Conservation (phyloP, 2,797 vertebrate genomes). For the Ctenopoma kingsleyae region DNA sequence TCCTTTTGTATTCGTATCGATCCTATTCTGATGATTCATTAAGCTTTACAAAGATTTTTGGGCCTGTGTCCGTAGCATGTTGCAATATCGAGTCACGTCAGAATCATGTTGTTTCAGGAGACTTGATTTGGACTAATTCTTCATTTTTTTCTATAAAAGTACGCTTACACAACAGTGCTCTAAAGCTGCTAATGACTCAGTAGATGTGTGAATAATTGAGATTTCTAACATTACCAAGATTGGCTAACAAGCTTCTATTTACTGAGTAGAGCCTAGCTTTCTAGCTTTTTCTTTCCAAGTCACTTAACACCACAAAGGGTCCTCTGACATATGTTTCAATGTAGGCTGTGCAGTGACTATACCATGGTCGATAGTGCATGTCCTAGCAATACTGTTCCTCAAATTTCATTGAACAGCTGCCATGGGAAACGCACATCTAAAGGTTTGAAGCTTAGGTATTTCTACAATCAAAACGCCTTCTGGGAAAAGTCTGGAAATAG, state of each 20-base stretch:
- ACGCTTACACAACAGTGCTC: too few relatives aligned
- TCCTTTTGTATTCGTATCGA: not conserved
- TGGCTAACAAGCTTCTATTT: not conserved
- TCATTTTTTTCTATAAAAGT: too few relatives aligned
- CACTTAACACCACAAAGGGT: not conserved
- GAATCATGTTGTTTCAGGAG: not conserved
- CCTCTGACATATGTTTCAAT: not conserved
- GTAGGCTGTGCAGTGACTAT: not conserved
- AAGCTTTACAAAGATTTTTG: not conserved
- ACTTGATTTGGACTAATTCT: too few relatives aligned
- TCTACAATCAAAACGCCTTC: not conserved
- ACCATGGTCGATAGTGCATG: not conserved
- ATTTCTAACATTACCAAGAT: not conserved
- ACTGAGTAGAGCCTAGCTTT: not conserved
- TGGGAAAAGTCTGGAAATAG: too few relatives aligned
- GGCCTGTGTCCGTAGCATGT: not conserved
- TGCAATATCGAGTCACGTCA: not conserved
- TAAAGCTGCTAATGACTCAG: not conserved
- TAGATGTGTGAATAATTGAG: not conserved
- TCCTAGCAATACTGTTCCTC: not conserved
- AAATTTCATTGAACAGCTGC: constrained; percentile 28
- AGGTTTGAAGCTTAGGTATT: not conserved
- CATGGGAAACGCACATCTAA: not conserved
- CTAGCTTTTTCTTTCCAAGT: not conserved
- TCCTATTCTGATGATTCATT: not conserved